Base-by-base conservation (phyloP, 2,797 vertebrate genomes). In the Balearica regulorum region DNA sequence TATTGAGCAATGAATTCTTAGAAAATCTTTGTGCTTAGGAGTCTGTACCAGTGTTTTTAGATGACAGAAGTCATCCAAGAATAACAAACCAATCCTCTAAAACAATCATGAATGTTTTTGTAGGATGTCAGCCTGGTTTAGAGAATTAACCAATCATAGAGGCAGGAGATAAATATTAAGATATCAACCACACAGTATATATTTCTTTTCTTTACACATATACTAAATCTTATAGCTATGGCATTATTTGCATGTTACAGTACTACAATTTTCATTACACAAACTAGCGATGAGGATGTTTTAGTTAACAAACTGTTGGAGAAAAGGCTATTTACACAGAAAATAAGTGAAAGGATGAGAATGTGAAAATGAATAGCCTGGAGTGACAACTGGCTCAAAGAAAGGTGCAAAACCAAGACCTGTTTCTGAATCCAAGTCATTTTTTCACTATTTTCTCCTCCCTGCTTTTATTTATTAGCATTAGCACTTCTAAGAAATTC, bases 221-320 rank as follows among this genome's bases (percentile, higher is more conserved):
- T 4, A 35, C 5, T 66, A 51, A 44, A 28, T 41, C 35, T 54
- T 73, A 51, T 4, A 43, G 10, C 18, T 43, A 26, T 13, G 33
- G 0, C 12, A 75, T 41, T 83, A 58, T 44, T 81, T 78, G 4
- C 44, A 18, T 44, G 16, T 1, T 25, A 29, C 17, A 25, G 4
- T 41, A 37, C 6, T 39, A 58, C 68, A 13, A 35, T 39, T 82
- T 87, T 91, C 18, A 54, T 58, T 39, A 61, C 35, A 58, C 44
- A 6, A 57, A 76, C 13, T 31, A 78, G 2, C 1, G 18, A 26
- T 24, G 6, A 1, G 1, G 25, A 31, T 11, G 0, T 31, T 87
- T 70, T 57, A 35, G 9, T 28, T 83, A 88, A 35, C 1, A 44
- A 75, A 53, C 12, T 20, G 9, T 33, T 91, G 48, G 8, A 35